Evolutionary conservation across 2,888 invertebrate genomes (phyloP).

Genomic region (Oscheius onirici): DNA sequence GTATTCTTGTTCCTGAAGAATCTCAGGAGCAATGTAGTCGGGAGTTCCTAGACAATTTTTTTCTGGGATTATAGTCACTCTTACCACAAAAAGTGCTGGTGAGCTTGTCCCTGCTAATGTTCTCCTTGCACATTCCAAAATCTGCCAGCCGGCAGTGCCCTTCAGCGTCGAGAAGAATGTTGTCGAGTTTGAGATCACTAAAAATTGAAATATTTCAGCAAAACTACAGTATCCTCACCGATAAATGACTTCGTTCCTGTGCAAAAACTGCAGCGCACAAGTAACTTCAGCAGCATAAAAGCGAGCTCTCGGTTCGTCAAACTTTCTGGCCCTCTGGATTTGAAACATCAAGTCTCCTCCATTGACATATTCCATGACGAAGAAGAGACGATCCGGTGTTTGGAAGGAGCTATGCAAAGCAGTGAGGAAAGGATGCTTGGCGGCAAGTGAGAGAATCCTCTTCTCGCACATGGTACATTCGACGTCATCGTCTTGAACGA

Average conservation of each 20-base stretch:
- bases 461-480: slow-evolving; percentile 99
- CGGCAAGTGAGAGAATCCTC: slow-evolving; percentile 93
- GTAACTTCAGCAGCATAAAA: slow-evolving; percentile 99
- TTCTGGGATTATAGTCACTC: not conserved
- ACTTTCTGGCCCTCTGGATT: slow-evolving; percentile 96
- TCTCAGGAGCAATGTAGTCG: slow-evolving; percentile 95
- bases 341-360: slow-evolving; percentile 86
- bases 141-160: slow-evolving; percentile 74
- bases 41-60: slow-evolving; percentile 48
- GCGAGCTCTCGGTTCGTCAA: slow-evolving; percentile 88
- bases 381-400: slow-evolving; percentile 92
- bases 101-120: slow-evolving; percentile 86
- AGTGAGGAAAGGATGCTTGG: slow-evolving; percentile 95
- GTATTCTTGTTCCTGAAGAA: slow-evolving; percentile 87
- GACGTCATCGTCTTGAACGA: slow-evolving; percentile 93
- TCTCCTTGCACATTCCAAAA: slow-evolving; percentile 97
- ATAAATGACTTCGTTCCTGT: slow-evolving; percentile 95
- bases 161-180: slow-evolving; percentile 90
- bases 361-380: slow-evolving; percentile 99
- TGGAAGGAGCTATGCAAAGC: slow-evolving; percentile 97
- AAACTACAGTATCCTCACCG: slow-evolving; percentile 72
- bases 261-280: slow-evolving; percentile 94
- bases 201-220: not conserved
- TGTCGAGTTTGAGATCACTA: slow-evolving; percentile 96
- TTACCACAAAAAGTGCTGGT: slow-evolving; percentile 99